phyloP scores from a whole-genome alignment of 2,888 invertebrate genomes.

The Acrocyrtus sp. region DNA sequence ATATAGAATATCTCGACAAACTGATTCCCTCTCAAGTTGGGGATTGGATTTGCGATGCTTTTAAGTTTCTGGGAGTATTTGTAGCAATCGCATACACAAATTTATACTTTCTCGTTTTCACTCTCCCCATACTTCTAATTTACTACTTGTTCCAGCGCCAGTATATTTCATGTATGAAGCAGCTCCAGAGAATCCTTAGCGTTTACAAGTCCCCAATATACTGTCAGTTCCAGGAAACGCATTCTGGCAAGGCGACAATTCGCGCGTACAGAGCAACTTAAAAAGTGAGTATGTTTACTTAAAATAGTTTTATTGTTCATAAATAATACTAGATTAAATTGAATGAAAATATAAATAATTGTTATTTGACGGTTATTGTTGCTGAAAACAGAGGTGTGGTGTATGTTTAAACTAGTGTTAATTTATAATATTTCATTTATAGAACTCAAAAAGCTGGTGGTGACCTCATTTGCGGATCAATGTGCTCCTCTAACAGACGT shows the following conservation, averaged over 20 bases:
- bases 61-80: slow-evolving; percentile 83
- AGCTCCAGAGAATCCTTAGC: slow-evolving; percentile 92
- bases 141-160: slow-evolving; percentile 89
- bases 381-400: no score
- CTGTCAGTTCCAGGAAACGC: slow-evolving; percentile 95
- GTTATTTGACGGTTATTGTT: no score
- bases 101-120: slow-evolving; percentile 77
- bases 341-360: no score
- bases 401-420: no score
- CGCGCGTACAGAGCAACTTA: slow-evolving; percentile 69
- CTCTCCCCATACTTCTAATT: slow-evolving; percentile 81
- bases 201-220: slow-evolving; percentile 96
- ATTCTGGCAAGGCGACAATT: slow-evolving; percentile 69
- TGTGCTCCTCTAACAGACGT: no score
- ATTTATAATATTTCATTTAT: no score
- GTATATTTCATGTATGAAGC: slow-evolving; percentile 93
- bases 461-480: no score
- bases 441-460: no score
- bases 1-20: slow-evolving; percentile 64
- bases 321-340: no score
- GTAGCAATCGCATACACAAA: slow-evolving; percentile 89
- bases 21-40: slow-evolving; percentile 42
- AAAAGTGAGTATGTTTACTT: no score
- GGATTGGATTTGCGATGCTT: slow-evolving; percentile 33
- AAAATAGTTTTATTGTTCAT: no score